These are phyloP conservation scores for Callocephalon fimbriatum DNA, from an alignment of 2,113 vertebrate species.

Conservation along the genomic window DNA sequence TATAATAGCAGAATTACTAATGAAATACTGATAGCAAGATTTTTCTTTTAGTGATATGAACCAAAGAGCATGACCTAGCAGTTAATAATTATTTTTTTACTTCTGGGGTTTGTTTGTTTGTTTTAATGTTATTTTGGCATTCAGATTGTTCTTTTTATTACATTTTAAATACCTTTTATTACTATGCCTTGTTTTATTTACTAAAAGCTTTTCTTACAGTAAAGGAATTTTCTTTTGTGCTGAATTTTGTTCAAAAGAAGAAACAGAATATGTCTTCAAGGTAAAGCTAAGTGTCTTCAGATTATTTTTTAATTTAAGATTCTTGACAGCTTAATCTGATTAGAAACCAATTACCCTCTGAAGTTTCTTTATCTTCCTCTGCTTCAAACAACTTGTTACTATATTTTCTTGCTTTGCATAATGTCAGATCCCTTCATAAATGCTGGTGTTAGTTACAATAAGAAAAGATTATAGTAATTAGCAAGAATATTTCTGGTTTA, in stretches of 20 bases:
- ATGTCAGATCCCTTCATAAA: not conserved
- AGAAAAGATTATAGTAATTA: not conserved
- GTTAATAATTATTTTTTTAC: not conserved
- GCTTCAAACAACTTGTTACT: not conserved
- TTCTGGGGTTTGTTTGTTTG: not conserved
- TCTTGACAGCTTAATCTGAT: not conserved
- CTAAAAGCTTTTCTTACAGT: not conserved
- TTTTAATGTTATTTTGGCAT: not conserved
- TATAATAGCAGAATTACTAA: not conserved
- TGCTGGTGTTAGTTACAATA: not conserved
- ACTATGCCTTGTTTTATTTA: not conserved
- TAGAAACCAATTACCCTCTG: not conserved
- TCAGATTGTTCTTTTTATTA: not conserved
- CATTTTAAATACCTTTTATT: not conserved
- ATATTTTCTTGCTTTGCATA: not conserved
- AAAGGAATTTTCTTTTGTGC: not conserved
- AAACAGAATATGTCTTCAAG: not conserved
- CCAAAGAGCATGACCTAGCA: not conserved
- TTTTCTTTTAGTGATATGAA: not conserved
- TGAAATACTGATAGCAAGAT: not conserved
- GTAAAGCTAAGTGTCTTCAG: not conserved
- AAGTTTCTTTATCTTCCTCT: not conserved
- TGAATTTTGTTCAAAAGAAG: not conserved
- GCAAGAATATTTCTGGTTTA: not conserved
- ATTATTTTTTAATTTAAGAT: not conserved